These are phyloP conservation scores for Caenorhabditis sp. DNA, from an alignment of 2,888 invertebrate genomes.

Conservation along the genomic window DNA sequence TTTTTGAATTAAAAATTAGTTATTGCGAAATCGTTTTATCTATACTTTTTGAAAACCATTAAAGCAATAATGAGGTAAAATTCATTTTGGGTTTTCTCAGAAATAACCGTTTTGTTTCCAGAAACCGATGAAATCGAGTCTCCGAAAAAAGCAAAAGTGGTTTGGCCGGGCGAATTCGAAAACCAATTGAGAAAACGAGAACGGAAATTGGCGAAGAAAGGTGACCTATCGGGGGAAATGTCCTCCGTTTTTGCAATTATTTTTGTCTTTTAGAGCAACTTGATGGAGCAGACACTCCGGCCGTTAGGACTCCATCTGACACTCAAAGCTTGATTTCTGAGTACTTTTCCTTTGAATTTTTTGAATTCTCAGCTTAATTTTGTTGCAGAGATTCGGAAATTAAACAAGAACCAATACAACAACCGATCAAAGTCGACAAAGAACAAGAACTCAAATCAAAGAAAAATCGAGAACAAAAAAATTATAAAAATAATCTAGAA, in stretches of 20 bases:
- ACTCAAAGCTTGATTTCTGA: constrained; percentile 43
- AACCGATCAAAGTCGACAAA: not conserved
- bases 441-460: not conserved
- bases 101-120: constrained; percentile 19
- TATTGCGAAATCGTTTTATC: too few species aligned
- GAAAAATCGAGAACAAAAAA: not conserved
- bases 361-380: not conserved
- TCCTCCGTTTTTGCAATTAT: not conserved
- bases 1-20: too few species aligned
- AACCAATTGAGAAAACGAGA: constrained; percentile 53
- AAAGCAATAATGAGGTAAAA: too few species aligned
- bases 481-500: not conserved
- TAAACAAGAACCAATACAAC: constrained; percentile 11
- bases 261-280: constrained; percentile 24
- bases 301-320: constrained; percentile 50
- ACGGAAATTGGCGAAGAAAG: constrained; percentile 36
- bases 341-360: constrained; percentile 29
- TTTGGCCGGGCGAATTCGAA: constrained; percentile 62
- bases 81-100: too few species aligned
- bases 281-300: constrained; percentile 30
- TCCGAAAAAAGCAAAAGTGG: constrained; percentile 36
- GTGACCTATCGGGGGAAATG: constrained; percentile 19
- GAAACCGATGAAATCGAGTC: constrained; percentile 37
- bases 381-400: constrained; percentile 33
- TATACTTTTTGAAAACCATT: too few species aligned